Conservation (phyloP, 1,140 invertebrate genomes). For the Drosophila pseudoobscura region DNA sequence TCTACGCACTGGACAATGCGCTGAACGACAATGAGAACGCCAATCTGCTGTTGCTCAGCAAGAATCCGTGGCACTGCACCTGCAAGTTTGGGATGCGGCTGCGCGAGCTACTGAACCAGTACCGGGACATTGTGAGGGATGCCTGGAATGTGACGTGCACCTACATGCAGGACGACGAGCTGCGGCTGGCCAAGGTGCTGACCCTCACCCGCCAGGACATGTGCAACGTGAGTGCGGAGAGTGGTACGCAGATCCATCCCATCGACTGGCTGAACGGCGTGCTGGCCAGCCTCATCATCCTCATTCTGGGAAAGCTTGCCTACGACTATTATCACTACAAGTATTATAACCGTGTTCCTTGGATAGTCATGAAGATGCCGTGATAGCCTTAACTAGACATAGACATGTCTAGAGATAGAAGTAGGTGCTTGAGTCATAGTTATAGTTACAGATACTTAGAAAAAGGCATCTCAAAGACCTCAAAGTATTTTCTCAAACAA, state of each 20-base stretch:
- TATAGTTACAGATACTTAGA: too few relatives aligned
- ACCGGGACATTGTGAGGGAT: conserved; percentile 88
- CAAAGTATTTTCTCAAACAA: conserved; percentile 37
- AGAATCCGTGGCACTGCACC: conserved; percentile 92
- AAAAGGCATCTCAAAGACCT: neutral
- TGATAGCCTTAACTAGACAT: conserved; percentile 60
- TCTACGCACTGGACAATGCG: conserved; percentile 90
- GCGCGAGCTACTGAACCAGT: conserved; percentile 89
- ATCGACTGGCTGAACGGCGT: conserved; percentile 90
- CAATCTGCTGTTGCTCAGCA: conserved; percentile 87
- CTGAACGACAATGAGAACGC: conserved; percentile 89
- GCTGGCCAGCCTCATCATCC: conserved; percentile 87
- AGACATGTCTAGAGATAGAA: neutral
- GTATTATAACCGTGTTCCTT: conserved; percentile 90
- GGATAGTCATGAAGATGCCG: conserved; percentile 90
- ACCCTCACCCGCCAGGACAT: conserved; percentile 88
- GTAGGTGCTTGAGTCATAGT: neutral
- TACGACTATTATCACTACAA: conserved; percentile 93
- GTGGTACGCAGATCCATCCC: conserved; percentile 84
- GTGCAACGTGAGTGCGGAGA: conserved; percentile 85
- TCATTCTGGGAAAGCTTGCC: conserved; percentile 89
- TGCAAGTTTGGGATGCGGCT: conserved; percentile 91
- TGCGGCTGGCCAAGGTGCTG: conserved; percentile 86
- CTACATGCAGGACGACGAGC: conserved; percentile 65
- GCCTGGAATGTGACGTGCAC: conserved; percentile 75